A percentile compares a stretch with the other conserved stretches of the same genome.
phyloP scores from a whole-genome alignment of 2,888 invertebrate genomes.

The Chironomus tentans region DNA sequence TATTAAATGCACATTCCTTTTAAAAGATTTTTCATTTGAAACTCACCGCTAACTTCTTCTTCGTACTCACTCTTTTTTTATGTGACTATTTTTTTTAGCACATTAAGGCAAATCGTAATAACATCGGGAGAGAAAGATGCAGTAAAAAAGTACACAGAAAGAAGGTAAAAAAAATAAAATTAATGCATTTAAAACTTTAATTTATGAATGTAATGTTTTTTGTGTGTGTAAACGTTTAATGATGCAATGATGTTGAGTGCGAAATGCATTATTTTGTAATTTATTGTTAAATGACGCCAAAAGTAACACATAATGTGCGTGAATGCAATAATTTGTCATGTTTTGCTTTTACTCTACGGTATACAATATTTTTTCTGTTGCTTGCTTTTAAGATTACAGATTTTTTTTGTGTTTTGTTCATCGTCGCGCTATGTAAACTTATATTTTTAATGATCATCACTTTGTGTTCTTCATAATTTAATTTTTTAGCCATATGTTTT shows the following conservation, averaged over 20 bases:
- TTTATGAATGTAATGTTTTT: constrained; percentile 22
- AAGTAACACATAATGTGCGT: constrained; percentile 19
- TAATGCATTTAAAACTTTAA: constrained; percentile 13
- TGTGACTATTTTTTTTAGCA: constrained; percentile 4
- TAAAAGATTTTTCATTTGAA: constrained; percentile 3
- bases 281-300: constrained; percentile 21
- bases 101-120: constrained; percentile 18
- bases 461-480: neutral
- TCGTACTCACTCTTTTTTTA: neutral
- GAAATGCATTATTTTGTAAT: constrained; percentile 16
- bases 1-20: constrained; percentile 15
- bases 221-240: constrained; percentile 8
- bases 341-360: neutral
- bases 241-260: constrained; percentile 15
- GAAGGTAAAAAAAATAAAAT: neutral
- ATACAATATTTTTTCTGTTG: neutral
- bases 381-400: no score
- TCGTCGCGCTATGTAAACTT: neutral
- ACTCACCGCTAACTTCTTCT: constrained; percentile 5
- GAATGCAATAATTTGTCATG: constrained; percentile 22
- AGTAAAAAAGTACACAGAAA: no score
- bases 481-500: no score
- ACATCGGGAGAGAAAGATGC: neutral
- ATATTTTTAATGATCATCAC: neutral
- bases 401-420: neutral